Base-by-base conservation (phyloP, 1,140 invertebrate genomes). In the Diachasmimorpha longicaudata region DNA sequence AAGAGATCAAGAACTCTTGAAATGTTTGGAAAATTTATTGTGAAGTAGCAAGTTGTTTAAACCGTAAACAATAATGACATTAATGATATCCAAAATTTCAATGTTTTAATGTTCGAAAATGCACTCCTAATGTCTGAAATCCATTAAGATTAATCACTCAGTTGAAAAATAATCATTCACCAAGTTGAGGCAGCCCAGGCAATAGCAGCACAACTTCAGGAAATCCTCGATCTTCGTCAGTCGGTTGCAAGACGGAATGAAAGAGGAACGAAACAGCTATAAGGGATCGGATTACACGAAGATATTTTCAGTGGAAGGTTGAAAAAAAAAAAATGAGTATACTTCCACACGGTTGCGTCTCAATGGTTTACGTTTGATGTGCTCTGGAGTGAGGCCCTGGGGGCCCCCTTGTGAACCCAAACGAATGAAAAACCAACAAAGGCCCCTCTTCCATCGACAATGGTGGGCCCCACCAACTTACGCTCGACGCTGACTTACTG, bases 371-470 rank as follows among this genome's bases (percentile, higher is more conserved):
- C 58, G 23, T 75, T 80, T 78, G 81, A 81, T 67, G 69, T 67
- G 75, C 72, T 77, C 79, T 73, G 77, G 79, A 81, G 79, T 75
- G 78, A n/a, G 55, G 55, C 37, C 71, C 78, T 46, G 25, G 23
- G 44, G 52, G 78, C 63, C 70, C 76, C 76, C 76, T 63, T 63
- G 58, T 63, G 11, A 63, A 25, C 58, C 58, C 58, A 37, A 68
- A 68, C 66, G 66, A 75, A 78, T 80, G 84, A 82, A 85, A 85
- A 85, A 85, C 82, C 84, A 86, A 87, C 85, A 87, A 87, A 86
- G 81, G 81, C 42, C 76, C 76, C 68, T 78, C 77, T 23, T 66
- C 23, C 58, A 63, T 25, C 67, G 23, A 63, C 23, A 63, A 52
- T 52, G 58, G 39, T 42, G 39, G 39, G 19, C 21, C 58, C 58